These are phyloP conservation scores for Oncopodura yosiiana DNA, from an alignment of 1,140 invertebrate species.

Conservation along the genomic window DNA sequence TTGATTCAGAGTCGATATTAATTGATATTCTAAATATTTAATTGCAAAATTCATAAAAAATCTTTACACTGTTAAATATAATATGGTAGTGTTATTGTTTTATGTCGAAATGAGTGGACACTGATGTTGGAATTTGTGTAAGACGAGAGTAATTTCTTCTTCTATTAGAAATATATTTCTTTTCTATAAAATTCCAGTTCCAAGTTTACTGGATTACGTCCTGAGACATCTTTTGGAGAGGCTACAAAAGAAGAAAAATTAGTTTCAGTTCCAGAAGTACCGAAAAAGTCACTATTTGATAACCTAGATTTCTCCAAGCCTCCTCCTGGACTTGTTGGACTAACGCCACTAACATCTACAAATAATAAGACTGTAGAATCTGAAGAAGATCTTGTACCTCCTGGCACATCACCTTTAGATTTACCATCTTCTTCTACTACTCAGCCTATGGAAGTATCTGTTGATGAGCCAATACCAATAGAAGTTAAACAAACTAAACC, in stretches of 20 bases:
- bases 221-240: background rate
- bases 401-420: background rate
- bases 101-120: no score
- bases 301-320: constrained; percentile 34
- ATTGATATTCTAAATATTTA: no score
- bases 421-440: background rate
- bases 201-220: constrained; percentile 26
- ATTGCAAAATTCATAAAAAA: no score
- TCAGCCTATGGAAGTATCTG: background rate
- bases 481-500: constrained; percentile 10
- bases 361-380: background rate
- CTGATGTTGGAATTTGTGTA: no score
- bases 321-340: constrained; percentile 28
- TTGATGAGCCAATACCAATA: background rate
- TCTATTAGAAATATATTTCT: no score
- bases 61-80: no score
- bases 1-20: no score
- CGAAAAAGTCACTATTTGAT: constrained; percentile 33
- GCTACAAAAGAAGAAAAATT: background rate
- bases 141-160: no score
- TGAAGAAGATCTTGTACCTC: background rate
- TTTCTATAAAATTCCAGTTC: constrained; percentile 18
- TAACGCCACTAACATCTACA: background rate
- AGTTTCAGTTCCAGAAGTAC: background rate
- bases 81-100: no score